phyloP scores from a whole-genome alignment of 1,140 invertebrate genomes.

The Carposina sasakii region DNA sequence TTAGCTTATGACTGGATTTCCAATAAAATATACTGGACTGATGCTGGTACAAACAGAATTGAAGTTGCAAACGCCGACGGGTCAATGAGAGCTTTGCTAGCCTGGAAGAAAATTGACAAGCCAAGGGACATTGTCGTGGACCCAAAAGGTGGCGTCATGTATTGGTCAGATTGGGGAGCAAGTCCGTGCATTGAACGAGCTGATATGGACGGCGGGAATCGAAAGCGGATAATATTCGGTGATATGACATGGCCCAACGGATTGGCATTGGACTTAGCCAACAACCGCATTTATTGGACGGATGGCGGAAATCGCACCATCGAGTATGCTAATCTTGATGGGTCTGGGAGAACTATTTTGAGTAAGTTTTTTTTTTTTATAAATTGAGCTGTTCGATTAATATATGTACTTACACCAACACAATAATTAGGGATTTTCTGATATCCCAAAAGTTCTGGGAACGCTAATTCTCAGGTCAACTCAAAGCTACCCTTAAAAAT shows the following conservation, averaged over 20 bases:
- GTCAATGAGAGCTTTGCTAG: slow-evolving; percentile 81
- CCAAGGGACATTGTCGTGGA: slow-evolving; percentile 90
- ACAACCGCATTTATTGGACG: slow-evolving; percentile 84
- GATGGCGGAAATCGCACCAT: slow-evolving; percentile 87
- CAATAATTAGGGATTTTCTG: too few relatives aligned
- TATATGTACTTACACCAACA: too few relatives aligned
- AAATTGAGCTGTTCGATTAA: too few relatives aligned
- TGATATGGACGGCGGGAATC: slow-evolving; percentile 88
- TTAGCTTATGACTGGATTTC: slow-evolving; percentile 91
- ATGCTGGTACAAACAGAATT: slow-evolving; percentile 85
- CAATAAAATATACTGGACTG: slow-evolving; percentile 92
- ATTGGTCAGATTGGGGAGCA: slow-evolving; percentile 92
- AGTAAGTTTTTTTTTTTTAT: slow-evolving; percentile 72
- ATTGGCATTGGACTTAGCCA: slow-evolving; percentile 83
- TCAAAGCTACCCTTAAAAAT: too few relatives aligned
- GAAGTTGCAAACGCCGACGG: slow-evolving; percentile 88
- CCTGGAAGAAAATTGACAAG: slow-evolving; percentile 86
- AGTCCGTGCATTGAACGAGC: slow-evolving; percentile 87
- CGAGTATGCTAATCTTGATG: slow-evolving; percentile 87
- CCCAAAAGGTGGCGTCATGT: slow-evolving; percentile 85
- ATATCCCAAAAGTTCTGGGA: too few relatives aligned
- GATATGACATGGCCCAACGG: slow-evolving; percentile 88
- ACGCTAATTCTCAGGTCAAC: too few relatives aligned
- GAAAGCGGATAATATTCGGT: slow-evolving; percentile 78
- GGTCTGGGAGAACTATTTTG: slow-evolving; percentile 78